Conservation (phyloP, 2,113 vertebrate genomes). For the Tamias sibiricus region DNA sequence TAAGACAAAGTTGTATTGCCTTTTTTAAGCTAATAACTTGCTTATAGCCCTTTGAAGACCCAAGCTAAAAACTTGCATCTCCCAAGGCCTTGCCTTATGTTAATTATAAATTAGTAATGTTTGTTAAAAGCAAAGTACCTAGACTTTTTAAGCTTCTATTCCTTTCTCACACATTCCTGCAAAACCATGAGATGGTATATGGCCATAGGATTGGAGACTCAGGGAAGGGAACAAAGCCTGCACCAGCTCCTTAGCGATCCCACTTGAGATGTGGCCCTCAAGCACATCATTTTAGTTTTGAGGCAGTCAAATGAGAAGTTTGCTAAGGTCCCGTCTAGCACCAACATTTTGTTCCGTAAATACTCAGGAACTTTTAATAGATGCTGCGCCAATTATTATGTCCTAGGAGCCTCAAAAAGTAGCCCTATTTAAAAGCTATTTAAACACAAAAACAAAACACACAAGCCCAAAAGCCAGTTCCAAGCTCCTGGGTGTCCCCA, state of each 20-base stretch:
- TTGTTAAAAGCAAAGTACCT: background rate
- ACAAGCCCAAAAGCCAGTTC: background rate
- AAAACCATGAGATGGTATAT: background rate
- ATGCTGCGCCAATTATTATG: background rate
- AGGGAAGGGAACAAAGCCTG: background rate
- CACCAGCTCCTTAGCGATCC: background rate
- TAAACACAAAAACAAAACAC: background rate
- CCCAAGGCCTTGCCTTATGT: background rate
- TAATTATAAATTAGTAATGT: background rate
- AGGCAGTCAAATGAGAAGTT: background rate
- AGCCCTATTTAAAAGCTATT: background rate
- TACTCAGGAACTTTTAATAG: background rate
- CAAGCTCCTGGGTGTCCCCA: background rate
- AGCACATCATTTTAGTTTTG: background rate
- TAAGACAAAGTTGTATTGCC: background rate
- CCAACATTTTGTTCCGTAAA: background rate
- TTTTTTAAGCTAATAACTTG: background rate
- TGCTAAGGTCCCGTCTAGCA: background rate
- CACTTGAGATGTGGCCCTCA: accelerated
- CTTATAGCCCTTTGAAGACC: background rate
- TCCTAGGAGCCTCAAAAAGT: background rate
- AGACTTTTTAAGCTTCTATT: background rate
- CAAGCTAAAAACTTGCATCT: background rate
- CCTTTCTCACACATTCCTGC: background rate
- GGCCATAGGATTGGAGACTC: no score